Evolutionary conservation across 2,888 invertebrate genomes (phyloP).

Genomic region (Apocheima hispidaria): DNA sequence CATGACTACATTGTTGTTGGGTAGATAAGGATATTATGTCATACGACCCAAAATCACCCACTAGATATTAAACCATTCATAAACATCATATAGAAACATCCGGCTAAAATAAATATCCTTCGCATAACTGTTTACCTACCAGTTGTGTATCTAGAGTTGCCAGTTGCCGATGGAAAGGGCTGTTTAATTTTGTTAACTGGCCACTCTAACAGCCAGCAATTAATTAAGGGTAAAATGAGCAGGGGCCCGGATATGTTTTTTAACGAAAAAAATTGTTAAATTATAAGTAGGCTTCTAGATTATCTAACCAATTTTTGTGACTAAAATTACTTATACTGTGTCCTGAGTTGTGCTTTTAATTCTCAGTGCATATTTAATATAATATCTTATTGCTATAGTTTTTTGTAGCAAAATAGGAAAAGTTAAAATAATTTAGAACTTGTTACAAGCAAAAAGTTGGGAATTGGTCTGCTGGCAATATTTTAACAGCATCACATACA

Average conservation of each 20-base stretch:
- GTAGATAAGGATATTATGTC: background rate
- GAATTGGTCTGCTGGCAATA: conserved; percentile 8
- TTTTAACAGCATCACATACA: conserved; percentile 6
- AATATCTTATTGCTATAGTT: background rate
- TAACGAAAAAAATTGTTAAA: no score
- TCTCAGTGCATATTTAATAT: background rate
- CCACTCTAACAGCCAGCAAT: background rate
- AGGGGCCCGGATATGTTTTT: background rate
- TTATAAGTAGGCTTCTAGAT: background rate
- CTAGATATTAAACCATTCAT: background rate
- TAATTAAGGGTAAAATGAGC: conserved; percentile 18
- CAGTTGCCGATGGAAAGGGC: conserved; percentile 1
- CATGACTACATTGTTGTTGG: no score
- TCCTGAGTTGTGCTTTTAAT: background rate
- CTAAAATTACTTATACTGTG: background rate
- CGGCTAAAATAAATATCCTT: background rate
- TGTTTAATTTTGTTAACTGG: conserved; percentile 21
- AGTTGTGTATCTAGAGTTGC: background rate
- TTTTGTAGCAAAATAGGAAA: background rate
- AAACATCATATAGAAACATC: conserved; percentile 3
- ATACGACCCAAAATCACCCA: background rate
- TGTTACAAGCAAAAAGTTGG: background rate
- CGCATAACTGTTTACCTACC: background rate
- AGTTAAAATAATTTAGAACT: conserved; percentile 1
- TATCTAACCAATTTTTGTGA: no score